phyloP scores from a whole-genome alignment of 1,140 invertebrate species.

The Atopsyche davidsoni region DNA sequence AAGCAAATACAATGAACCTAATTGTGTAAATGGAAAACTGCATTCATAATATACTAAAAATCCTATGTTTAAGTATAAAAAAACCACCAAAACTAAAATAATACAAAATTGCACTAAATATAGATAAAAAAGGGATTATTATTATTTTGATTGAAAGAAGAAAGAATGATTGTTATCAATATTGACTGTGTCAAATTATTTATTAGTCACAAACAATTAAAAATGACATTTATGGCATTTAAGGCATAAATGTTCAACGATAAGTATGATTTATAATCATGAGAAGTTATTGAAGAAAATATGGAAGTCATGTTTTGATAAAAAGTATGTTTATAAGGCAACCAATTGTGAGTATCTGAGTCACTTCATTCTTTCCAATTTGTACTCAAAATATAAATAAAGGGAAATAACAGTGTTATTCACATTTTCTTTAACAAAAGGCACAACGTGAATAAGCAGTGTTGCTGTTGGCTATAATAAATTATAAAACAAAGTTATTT shows the following conservation, averaged over 20 bases:
- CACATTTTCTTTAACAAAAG: no score
- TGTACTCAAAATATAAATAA: slow-evolving; percentile 20
- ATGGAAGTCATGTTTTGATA: no score
- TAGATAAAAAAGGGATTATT: slow-evolving; percentile 5
- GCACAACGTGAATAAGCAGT: no score
- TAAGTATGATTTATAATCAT: no score
- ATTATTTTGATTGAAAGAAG: slow-evolving; percentile 24
- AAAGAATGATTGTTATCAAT: slow-evolving; percentile 28
- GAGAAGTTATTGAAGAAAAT: no score
- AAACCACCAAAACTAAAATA: slow-evolving; percentile 5
- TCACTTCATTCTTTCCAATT: slow-evolving; percentile 29
- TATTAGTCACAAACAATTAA: slow-evolving; percentile 27
- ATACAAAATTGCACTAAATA: slow-evolving; percentile 4
- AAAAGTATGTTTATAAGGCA: no score
- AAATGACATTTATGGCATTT: slow-evolving; percentile 21
- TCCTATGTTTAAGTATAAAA: slow-evolving; percentile 10
- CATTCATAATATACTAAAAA: slow-evolving; percentile 9
- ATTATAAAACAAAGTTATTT: no score
- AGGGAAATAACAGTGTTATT: no score
- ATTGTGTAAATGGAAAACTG: slow-evolving; percentile 8
- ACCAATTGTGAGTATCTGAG: slow-evolving; percentile 9
- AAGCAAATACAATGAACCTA: slow-evolving; percentile 24
- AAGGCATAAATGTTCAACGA: no score
- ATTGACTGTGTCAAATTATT: slow-evolving; percentile 24
- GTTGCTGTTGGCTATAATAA: no score